These are phyloP conservation scores for Cheilosia urbana DNA, from an alignment of 2,888 invertebrate species.

Conservation along the genomic window DNA sequence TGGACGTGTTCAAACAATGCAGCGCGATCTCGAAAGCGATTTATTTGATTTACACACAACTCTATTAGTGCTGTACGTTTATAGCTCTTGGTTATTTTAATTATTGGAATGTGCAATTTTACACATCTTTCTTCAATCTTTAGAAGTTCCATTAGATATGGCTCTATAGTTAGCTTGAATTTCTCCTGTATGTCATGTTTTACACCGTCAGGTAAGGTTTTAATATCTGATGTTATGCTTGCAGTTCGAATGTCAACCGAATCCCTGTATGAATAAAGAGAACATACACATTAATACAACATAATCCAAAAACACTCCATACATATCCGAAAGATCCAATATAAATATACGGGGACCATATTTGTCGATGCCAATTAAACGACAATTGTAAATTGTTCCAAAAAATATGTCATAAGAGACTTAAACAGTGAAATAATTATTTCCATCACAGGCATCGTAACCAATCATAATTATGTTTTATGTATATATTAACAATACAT, in stretches of 20 bases:
- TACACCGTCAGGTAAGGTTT: neutral
- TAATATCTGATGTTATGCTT: conserved; percentile 17
- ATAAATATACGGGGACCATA: too few relatives aligned
- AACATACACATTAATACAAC: neutral
- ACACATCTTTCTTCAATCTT: conserved; percentile 41
- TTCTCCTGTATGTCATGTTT: conserved; percentile 11
- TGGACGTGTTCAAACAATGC: conserved; percentile 85
- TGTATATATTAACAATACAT: too few relatives aligned
- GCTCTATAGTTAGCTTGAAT: conserved; percentile 3
- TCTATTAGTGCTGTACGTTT: conserved; percentile 23
- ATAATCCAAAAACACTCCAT: neutral
- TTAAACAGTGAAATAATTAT: neutral
- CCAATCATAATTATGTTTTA: too few relatives aligned
- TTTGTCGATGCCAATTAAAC: too few relatives aligned
- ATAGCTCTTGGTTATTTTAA: conserved; percentile 42
- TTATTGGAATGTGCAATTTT: conserved; percentile 39
- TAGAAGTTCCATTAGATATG: conserved; percentile 19
- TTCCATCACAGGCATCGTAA: too few relatives aligned
- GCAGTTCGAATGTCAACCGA: neutral
- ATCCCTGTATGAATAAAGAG: neutral
- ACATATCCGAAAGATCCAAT: too few relatives aligned
- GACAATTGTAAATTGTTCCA: too few relatives aligned
- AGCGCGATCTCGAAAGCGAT: conserved; percentile 36
- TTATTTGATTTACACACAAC: conserved; percentile 36
- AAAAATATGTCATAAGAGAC: neutral